Base-by-base conservation (phyloP, 2,797 vertebrate genomes). In the Mycteria americana region DNA sequence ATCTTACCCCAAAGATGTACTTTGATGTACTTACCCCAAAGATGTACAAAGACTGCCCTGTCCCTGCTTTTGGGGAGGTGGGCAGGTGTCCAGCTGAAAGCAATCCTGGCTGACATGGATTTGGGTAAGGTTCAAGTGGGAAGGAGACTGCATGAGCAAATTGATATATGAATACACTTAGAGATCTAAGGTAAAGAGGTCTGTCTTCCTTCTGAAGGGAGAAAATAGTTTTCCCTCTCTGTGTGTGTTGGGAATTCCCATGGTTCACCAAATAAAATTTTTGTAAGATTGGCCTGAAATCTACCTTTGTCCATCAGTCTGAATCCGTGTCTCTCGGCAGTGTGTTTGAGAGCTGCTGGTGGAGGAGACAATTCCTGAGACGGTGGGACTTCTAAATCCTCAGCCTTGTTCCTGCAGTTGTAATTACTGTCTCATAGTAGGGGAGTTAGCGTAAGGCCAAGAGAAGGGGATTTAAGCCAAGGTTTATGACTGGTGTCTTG, bases 371-470 rank as follows among this genome's bases (percentile, higher is more conserved):
- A 19, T 92, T 95, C 77, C 70, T 82, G 56, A 60, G 84, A 68
- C 5, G 3, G 54, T 43, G 28, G 60, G 80, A 50, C 48, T 82
- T 85, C 37, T 37, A 87, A 93, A 85, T 93, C 78, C 72, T 77
- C 53, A 88, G 45, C 70, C 18, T 30, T 69, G 43, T 82, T 92
- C 80, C 73, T 76, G 59, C 46, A 50, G 31, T 70, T 95, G n/a
- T 87, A 94, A 95, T 95, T 92, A 83, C 74, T 90, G 94, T 80
- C 41, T 87, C 48, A 3, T 85, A 57, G 93, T 46, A 83, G 84
- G 81, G 39, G 68, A 74, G 81, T 70, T 77, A 57, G 64, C 1
- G 0, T 82, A 54, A 92, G 77, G 70, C 88, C 51, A 67, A 78
- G 59, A 88, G 56, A 87, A 79, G 43, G 53, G 31, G 77, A 53